These are phyloP conservation scores for Danio albolineatus DNA, from an alignment of 2,797 vertebrate species.

Conservation along the genomic window DNA sequence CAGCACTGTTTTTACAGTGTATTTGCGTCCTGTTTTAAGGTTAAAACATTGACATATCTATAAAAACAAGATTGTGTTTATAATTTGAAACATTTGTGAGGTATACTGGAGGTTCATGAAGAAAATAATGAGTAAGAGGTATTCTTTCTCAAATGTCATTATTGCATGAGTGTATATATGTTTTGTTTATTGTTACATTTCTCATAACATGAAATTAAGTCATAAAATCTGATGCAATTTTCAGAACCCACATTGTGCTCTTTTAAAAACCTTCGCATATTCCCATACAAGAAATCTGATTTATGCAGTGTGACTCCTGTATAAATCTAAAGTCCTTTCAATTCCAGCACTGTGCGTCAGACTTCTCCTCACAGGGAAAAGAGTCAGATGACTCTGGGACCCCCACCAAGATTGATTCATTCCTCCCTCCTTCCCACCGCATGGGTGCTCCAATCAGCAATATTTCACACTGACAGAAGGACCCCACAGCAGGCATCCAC, in stretches of 20 bases:
- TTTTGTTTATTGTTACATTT: too few species aligned
- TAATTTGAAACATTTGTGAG: neutral
- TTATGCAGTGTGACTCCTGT: neutral
- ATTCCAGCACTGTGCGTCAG: constrained; percentile 35
- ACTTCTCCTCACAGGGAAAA: constrained; percentile 60
- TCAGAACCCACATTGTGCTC: neutral
- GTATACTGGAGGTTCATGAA: too few species aligned
- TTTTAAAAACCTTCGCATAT: neutral
- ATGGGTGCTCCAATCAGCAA: constrained; percentile 79
- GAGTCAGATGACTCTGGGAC: constrained; percentile 78
- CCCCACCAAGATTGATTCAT: constrained; percentile 79
- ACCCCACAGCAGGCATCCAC: constrained; percentile 75
- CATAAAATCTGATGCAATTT: neutral
- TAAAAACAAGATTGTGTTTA: neutral
- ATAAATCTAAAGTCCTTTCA: constrained; percentile 34
- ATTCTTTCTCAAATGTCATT: too few species aligned
- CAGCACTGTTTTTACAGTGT: neutral
- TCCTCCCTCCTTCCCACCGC: constrained; percentile 74
- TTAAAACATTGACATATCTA: neutral
- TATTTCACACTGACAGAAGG: constrained; percentile 84
- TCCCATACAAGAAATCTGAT: neutral
- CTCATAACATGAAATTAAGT: neutral
- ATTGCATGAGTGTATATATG: too few species aligned
- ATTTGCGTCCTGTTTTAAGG: neutral
- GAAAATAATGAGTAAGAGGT: too few species aligned